Percentiles rank a stretch among this genome's conserved stretches.
These are phyloP conservation scores for Aphidius ervi DNA, from an alignment of 1,140 invertebrate genomes.

Conservation along the genomic window DNA sequence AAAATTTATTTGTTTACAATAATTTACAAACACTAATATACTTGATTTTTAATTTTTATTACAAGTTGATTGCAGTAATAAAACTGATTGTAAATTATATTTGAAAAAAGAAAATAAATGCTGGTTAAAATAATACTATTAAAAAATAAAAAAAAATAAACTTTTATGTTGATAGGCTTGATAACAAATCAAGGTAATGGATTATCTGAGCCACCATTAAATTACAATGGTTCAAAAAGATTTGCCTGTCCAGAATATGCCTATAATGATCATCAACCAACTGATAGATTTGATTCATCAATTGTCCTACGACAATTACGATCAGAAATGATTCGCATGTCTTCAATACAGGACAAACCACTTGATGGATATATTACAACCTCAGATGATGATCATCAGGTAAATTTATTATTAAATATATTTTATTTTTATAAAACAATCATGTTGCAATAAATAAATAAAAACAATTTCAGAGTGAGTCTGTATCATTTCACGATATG, in stretches of 20 bases:
- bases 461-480: constrained; percentile 56
- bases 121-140: no score
- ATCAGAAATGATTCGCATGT: constrained; percentile 63
- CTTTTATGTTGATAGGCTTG: no score
- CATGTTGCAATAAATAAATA: no score
- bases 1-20: no score
- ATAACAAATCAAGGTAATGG: constrained; percentile 17
- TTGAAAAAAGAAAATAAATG: no score
- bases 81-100: no score
- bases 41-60: no score
- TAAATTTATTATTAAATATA: constrained; percentile 30
- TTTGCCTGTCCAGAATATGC: constrained; percentile 30
- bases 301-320: constrained; percentile 57
- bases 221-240: constrained; percentile 40
- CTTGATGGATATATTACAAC: constrained; percentile 74
- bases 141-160: no score
- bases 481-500: constrained; percentile 69
- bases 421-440: background rate
- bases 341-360: constrained; percentile 58
- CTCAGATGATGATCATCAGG: constrained; percentile 76
- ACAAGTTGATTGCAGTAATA: no score
- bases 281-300: constrained; percentile 44
- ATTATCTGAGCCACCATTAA: constrained; percentile 21
- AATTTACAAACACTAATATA: no score
- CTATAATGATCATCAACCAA: constrained; percentile 35